Base-by-base conservation (phyloP, 2,888 invertebrate genomes). In the Drosophila nr. perissopoda region DNA sequence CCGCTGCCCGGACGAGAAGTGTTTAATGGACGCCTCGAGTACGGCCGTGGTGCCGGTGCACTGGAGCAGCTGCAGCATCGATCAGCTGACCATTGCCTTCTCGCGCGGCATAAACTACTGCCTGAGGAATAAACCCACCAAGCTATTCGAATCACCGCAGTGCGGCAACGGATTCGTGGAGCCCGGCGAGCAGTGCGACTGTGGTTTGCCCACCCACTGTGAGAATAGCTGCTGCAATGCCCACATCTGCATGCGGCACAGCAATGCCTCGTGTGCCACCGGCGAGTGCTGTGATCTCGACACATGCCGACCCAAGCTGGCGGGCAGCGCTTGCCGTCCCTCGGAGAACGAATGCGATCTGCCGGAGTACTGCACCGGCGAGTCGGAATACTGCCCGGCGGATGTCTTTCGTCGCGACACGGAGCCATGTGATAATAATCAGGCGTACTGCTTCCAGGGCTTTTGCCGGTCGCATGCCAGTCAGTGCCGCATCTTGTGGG, bases 121-220 rank as follows among this genome's bases (percentile, higher is more conserved):
- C 90, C 91, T 96, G 70, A 95, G 97, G 51, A 99, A 99, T 93
- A 97, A 97, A 89, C 99, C 99, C 0, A 94, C 94, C 64, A 94
- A 95, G 10, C 93, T 98, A 0, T 97, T 97, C 92, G 96, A 96
- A 49, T 96, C 97, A 36, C 97, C 98, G 1, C 96, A 97, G 10
- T 99, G 98, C 93, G 99, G 98, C 34, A 99, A 99, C 93, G 98
- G 98, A 0, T 98, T 99, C 93, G 97, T 99, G 2, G 99, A 99
- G 92, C 95, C 96, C 0, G 99, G 99, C 2, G 99, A 99, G 92
- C 97, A 99, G 92, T 99, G 99, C 93, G 99, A 98, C 90, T 97
- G 97, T 93, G 97, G 97, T 4, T 93, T 95, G 90, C 95, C 95
- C 54, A 94, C 95, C 92, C 96, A 95, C 93, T 98, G 97, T 94